Percentiles rank a stretch among this genome's conserved stretches.
Evolutionary conservation across 2,888 invertebrate species (phyloP).

Genomic region (Eupithecia tripunctaria): DNA sequence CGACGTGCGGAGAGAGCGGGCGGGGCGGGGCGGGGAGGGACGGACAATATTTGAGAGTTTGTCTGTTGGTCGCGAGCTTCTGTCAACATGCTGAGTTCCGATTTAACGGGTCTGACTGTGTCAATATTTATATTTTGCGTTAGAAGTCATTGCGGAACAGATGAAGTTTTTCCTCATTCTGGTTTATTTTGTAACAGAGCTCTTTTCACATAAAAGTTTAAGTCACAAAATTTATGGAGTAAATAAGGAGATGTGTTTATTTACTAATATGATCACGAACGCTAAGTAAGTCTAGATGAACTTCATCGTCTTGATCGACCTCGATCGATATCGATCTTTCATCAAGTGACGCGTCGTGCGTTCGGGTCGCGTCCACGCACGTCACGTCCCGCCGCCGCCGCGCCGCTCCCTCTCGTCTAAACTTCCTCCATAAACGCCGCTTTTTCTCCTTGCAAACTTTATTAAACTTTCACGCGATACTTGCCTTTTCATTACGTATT

Average conservation of each 20-base stretch:
- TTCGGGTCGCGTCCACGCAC: neutral
- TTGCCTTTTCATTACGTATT: constrained; percentile 55
- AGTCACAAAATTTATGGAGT: neutral
- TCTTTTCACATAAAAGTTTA: neutral
- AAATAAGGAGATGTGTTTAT: neutral
- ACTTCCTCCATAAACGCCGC: constrained; percentile 59
- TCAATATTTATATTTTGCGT: constrained; percentile 39
- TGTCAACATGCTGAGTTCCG: constrained; percentile 43
- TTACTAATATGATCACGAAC: neutral
- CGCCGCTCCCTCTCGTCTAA: constrained; percentile 40
- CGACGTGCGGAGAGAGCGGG: constrained; percentile 37
- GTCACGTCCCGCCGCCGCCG: neutral
- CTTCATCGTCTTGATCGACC: too few relatives aligned
- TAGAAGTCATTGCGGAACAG: constrained; percentile 29
- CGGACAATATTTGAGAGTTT: constrained; percentile 54
- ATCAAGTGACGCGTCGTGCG: neutral
- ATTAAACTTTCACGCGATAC: constrained; percentile 53
- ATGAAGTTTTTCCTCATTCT: neutral
- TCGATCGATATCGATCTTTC: too few relatives aligned
- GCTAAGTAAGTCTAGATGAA: neutral
- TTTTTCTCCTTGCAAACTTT: constrained; percentile 51
- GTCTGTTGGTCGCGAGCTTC: constrained; percentile 40
- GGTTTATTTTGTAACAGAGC: neutral
- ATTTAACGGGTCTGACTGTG: constrained; percentile 38
- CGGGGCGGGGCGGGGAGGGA: neutral